Evolutionary conservation across 1,140 invertebrate genomes (phyloP).

Genomic region (Portunus trituberculatus): DNA sequence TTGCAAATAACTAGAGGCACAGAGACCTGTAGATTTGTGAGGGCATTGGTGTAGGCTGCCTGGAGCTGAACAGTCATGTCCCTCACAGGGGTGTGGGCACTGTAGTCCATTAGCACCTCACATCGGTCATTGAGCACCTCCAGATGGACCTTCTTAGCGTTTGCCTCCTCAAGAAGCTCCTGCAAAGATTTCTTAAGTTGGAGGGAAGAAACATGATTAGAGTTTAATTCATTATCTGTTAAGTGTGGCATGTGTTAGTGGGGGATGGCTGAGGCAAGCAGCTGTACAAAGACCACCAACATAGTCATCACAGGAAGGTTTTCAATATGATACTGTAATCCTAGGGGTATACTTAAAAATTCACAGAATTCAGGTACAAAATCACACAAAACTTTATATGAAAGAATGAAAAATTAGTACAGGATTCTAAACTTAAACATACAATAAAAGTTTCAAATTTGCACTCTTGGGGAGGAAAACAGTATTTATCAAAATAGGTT

Average conservation of each 20-base stretch:
- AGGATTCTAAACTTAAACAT: not conserved
- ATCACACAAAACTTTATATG: not conserved
- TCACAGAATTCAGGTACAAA: not conserved
- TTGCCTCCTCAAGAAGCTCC: conserved; percentile 88
- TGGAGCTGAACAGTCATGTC: conserved; percentile 92
- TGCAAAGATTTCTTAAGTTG: conserved; percentile 73
- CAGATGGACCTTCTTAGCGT: conserved; percentile 87
- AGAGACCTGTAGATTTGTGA: conserved; percentile 87
- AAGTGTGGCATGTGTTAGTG: not conserved
- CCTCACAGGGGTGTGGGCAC: conserved; percentile 89
- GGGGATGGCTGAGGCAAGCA: not conserved
- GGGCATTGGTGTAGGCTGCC: conserved; percentile 87
- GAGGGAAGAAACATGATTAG: conserved; percentile 58
- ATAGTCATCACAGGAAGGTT: not conserved
- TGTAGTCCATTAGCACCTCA: conserved; percentile 91
- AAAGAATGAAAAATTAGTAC: not conserved
- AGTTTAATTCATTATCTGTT: not conserved
- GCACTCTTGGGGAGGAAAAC: not conserved
- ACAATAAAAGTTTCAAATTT: not conserved
- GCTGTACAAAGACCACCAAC: not conserved
- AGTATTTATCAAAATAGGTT: not conserved
- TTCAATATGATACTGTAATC: not conserved
- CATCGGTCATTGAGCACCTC: conserved; percentile 93
- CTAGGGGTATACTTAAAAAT: not conserved
- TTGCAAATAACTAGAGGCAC: too few relatives aligned